Percentiles rank a stretch among this genome's conserved stretches.
phyloP scores from a whole-genome alignment of 2,797 vertebrate genomes.

The Delichon dasypus region DNA sequence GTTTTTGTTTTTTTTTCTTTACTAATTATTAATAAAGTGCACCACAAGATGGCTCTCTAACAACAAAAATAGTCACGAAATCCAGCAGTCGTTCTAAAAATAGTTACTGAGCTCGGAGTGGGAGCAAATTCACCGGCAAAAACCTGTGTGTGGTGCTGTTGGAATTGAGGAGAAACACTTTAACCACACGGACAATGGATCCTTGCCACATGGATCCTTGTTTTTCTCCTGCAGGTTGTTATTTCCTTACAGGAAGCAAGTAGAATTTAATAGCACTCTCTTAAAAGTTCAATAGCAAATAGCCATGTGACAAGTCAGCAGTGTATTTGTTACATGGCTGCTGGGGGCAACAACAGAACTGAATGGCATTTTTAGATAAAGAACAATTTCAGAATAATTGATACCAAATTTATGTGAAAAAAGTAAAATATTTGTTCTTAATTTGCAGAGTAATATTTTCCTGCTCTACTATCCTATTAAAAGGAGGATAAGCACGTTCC shows the following conservation, averaged over 20 bases:
- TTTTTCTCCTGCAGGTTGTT: neutral
- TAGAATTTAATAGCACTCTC: neutral
- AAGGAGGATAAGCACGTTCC: neutral
- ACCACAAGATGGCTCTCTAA: conserved; percentile 73
- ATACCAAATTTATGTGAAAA: neutral
- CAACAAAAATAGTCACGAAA: conserved; percentile 32
- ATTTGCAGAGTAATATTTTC: neutral
- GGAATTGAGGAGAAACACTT: neutral
- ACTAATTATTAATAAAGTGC: neutral
- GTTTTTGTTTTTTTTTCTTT: no score
- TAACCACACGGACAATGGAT: neutral
- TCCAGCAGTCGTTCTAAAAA: neutral
- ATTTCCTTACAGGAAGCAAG: neutral
- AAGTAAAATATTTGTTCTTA: neutral
- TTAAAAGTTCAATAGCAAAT: neutral
- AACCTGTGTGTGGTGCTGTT: neutral
- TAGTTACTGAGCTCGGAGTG: neutral
- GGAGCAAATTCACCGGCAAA: neutral
- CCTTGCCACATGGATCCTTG: neutral
- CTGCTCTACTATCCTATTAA: neutral
- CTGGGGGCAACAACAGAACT: neutral
- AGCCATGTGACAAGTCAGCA: neutral
- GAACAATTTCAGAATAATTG: neutral
- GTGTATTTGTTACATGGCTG: neutral
- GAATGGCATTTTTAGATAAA: neutral